A percentile compares a stretch with the other conserved stretches of the same genome.
phyloP scores from a whole-genome alignment of 2,113 vertebrate species.

The Psittacara wagleri region DNA sequence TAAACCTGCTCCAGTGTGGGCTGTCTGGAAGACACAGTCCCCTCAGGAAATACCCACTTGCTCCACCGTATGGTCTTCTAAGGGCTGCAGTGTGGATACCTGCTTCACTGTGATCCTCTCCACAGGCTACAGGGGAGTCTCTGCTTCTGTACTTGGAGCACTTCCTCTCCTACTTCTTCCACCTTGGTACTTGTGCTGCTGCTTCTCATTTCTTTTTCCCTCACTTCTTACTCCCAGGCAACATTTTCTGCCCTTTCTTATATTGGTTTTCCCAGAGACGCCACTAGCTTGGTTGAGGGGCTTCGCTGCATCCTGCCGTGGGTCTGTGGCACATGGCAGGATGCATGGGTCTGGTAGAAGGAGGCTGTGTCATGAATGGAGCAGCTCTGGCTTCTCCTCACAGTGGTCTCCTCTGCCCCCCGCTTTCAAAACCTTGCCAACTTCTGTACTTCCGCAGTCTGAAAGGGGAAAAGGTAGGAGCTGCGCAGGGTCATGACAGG shows the following conservation, averaged over 20 bases:
- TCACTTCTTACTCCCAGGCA: background rate
- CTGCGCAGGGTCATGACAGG: background rate
- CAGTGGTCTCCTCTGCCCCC: background rate
- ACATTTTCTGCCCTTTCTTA: background rate
- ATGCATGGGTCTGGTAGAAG: background rate
- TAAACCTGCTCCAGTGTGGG: background rate
- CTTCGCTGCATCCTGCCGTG: background rate
- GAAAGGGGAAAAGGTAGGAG: background rate
- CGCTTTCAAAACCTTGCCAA: background rate
- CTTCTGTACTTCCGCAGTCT: background rate
- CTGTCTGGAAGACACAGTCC: background rate
- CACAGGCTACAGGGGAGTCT: background rate
- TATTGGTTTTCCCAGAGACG: background rate
- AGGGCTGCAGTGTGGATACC: background rate
- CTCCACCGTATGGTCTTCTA: background rate
- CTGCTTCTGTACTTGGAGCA: background rate
- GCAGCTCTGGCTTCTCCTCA: background rate
- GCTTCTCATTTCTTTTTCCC: background rate
- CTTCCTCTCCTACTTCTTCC: background rate
- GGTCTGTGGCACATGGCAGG: background rate
- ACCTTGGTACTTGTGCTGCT: background rate
- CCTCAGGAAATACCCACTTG: background rate
- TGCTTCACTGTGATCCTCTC: background rate
- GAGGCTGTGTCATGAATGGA: fast-evolving
- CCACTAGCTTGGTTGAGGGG: background rate